phyloP scores from a whole-genome alignment of 2,797 vertebrate species.

The Adelosebastes latens region DNA sequence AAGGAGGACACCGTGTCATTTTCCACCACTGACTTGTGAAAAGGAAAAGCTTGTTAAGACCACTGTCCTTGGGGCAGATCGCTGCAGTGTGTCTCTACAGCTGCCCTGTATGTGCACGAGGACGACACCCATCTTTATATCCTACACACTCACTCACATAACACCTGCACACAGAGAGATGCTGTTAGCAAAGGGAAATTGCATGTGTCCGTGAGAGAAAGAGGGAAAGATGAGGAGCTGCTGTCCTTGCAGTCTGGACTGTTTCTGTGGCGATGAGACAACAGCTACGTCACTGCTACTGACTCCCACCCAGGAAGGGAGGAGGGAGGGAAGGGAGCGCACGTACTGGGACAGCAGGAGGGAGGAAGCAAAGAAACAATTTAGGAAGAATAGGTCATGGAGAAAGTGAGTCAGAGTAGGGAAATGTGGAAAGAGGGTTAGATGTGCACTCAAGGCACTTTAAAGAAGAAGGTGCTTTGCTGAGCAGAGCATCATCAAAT shows the following conservation, averaged over 20 bases:
- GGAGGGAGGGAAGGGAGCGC: background rate
- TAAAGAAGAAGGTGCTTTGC: background rate
- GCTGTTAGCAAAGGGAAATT: background rate
- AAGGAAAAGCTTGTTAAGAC: constrained; percentile 50
- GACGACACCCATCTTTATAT: background rate
- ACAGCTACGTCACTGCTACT: constrained; percentile 16
- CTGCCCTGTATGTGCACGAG: background rate
- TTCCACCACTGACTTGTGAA: constrained; percentile 41
- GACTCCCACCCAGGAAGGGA: constrained; percentile 18
- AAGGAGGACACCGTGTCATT: background rate
- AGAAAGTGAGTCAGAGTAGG: constrained; percentile 27
- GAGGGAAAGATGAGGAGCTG: background rate
- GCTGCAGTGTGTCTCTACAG: constrained; percentile 1
- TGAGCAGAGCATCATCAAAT: background rate
- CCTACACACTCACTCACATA: constrained; percentile 6
- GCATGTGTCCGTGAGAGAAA: background rate
- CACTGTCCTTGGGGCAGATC: background rate
- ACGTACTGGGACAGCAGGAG: background rate
- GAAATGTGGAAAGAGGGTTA: background rate
- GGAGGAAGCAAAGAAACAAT: constrained; percentile 21
- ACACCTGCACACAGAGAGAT: background rate
- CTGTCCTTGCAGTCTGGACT: constrained; percentile 24
- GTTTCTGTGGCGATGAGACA: constrained; percentile 32
- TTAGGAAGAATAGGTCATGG: constrained; percentile 32
- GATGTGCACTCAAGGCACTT: background rate